These are phyloP conservation scores for Nymphicus hollandicus DNA, from an alignment of 2,113 vertebrate species.

Conservation along the genomic window DNA sequence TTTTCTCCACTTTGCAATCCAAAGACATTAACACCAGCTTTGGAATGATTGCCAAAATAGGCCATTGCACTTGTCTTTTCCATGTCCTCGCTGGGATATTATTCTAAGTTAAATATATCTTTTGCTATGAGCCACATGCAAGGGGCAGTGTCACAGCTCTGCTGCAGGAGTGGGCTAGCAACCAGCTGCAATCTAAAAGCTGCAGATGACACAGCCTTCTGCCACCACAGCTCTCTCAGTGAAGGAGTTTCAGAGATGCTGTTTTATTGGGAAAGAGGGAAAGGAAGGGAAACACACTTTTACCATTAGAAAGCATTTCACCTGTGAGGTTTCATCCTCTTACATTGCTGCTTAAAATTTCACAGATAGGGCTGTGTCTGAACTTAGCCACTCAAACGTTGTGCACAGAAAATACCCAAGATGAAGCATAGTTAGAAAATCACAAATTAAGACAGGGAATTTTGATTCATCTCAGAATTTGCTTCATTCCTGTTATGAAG, in stretches of 20 bases:
- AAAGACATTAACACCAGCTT: constrained; percentile 22
- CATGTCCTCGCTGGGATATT: background rate
- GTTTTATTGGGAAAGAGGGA: background rate
- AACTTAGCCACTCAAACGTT: background rate
- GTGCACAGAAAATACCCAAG: background rate
- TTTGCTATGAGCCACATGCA: background rate
- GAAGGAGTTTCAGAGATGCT: background rate
- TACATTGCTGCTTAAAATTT: background rate
- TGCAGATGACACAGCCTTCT: background rate
- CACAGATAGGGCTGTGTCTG: accelerated
- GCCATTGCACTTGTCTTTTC: constrained; percentile 25
- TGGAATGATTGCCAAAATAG: constrained; percentile 28
- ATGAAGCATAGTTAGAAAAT: background rate
- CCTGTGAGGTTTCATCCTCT: accelerated
- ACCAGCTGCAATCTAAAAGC: constrained; percentile 12
- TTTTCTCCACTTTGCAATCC: constrained; percentile 30
- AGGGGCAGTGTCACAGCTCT: background rate
- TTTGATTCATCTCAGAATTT: background rate
- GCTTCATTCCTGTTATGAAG: background rate
- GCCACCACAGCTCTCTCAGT: background rate
- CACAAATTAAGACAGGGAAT: accelerated
- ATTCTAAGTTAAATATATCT: constrained; percentile 22
- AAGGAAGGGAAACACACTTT: background rate
- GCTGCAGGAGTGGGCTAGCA: background rate
- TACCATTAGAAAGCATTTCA: background rate